Conservation (phyloP, 2,113 vertebrate genomes). For the Mixornis gularis region DNA sequence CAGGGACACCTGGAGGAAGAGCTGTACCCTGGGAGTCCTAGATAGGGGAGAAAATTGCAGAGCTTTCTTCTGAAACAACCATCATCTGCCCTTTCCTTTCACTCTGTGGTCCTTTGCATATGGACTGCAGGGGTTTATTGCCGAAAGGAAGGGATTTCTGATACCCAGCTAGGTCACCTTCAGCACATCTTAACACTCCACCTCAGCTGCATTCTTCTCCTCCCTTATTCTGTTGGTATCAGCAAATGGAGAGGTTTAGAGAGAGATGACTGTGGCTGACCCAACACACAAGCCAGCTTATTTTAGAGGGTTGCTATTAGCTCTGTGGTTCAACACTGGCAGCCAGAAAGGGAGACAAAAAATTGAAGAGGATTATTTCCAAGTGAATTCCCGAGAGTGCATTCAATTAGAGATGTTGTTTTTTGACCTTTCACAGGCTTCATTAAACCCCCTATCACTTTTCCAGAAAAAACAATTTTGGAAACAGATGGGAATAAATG, state of each 20-base stretch:
- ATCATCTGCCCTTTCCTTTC: not conserved
- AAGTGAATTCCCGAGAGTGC: not conserved
- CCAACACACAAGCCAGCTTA: not conserved
- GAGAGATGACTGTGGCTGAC: not conserved
- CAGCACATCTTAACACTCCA: not conserved
- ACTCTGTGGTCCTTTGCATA: not conserved
- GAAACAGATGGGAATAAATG: not conserved
- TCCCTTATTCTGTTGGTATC: not conserved
- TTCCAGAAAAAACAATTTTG: constrained; percentile 13
- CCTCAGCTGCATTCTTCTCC: not conserved
- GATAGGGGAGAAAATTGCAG: not conserved
- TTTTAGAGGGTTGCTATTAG: not conserved
- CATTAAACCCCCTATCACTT: not conserved
- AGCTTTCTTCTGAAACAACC: not conserved
- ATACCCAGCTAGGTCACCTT: not conserved
- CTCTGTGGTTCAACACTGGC: constrained; percentile 16
- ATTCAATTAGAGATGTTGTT: constrained; percentile 19
- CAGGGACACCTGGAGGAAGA: not conserved
- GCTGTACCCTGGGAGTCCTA: not conserved
- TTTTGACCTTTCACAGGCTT: constrained; percentile 19
- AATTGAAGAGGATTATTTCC: not conserved
- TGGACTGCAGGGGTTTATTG: not conserved
- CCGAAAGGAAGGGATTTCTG: not conserved
- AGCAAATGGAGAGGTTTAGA: not conserved
- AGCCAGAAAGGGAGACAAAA: constrained; percentile 18